Evolutionary conservation across 2,797 vertebrate species (phyloP).

Genomic region (Poeciliopsis gracilis): DNA sequence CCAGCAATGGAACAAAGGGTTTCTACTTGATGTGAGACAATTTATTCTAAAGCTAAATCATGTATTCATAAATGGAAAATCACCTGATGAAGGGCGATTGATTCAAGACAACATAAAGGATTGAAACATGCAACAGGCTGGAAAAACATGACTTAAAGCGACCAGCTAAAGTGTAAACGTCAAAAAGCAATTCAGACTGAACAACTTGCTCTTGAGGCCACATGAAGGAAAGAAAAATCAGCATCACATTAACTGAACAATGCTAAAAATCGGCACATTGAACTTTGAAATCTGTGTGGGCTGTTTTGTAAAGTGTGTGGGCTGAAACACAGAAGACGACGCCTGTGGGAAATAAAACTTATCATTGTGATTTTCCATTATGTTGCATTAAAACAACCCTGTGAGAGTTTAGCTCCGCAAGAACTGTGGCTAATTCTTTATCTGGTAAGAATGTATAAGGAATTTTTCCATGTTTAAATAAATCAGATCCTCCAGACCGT

Average conservation of each 20-base stretch:
- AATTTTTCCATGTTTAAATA: neutral
- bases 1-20: neutral
- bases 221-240: neutral
- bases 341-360: slow-evolving; percentile 30
- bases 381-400: slow-evolving; percentile 3
- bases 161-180: neutral
- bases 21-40: neutral
- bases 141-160: neutral
- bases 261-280: neutral
- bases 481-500: neutral
- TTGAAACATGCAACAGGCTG: neutral
- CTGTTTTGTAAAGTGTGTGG: slow-evolving; percentile 27
- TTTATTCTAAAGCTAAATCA: neutral
- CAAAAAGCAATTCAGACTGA: neutral
- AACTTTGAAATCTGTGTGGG: slow-evolving; percentile 9
- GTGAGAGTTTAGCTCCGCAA: slow-evolving; percentile 16
- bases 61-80: neutral
- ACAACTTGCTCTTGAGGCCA: neutral
- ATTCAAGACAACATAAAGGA: neutral
- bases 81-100: neutral
- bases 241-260: neutral
- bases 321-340: slow-evolving; percentile 10
- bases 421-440: slow-evolving; percentile 20
- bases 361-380: neutral
- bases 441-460: neutral